These are phyloP conservation scores for Anableps anableps DNA, from an alignment of 2,797 vertebrate species.

Conservation along the genomic window DNA sequence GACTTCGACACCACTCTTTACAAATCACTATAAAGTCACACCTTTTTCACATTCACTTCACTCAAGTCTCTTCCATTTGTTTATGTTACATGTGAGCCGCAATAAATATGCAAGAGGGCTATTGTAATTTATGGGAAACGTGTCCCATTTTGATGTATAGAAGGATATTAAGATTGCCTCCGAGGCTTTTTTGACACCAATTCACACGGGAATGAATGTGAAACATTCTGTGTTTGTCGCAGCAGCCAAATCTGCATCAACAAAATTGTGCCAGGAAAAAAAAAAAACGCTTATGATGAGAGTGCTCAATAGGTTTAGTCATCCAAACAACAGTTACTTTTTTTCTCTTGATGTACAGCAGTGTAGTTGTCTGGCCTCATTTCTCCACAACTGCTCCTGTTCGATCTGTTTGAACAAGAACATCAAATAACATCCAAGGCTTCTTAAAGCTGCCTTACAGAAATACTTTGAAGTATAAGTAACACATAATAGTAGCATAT, in stretches of 20 bases:
- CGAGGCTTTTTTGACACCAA: conserved; percentile 74
- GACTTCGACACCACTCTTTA: conserved; percentile 18
- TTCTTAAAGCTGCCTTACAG: background rate
- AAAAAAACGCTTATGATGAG: conserved; percentile 58
- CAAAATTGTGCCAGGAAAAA: conserved; percentile 63
- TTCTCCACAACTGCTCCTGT: conserved; percentile 44
- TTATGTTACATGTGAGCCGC: conserved; percentile 41
- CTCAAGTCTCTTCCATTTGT: conserved; percentile 47
- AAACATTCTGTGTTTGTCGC: conserved; percentile 64
- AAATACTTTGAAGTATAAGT: background rate
- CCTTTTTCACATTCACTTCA: conserved; percentile 29
- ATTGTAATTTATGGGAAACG: conserved; percentile 72
- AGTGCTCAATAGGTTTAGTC: conserved; percentile 48
- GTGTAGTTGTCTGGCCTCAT: conserved; percentile 49
- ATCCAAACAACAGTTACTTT: conserved; percentile 45
- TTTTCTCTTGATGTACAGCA: conserved; percentile 51
- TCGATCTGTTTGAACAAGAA: conserved; percentile 38
- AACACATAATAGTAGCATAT: background rate
- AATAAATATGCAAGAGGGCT: conserved; percentile 65
- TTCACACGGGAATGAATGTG: conserved; percentile 64
- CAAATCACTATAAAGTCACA: conserved; percentile 31
- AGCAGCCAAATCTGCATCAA: conserved; percentile 67
- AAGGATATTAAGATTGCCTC: conserved; percentile 73
- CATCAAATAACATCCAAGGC: background rate
- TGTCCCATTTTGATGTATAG: conserved; percentile 75